Evolutionary conservation across 2,888 invertebrate genomes (phyloP).

Genomic region (Xestoiulus laeticollis): DNA sequence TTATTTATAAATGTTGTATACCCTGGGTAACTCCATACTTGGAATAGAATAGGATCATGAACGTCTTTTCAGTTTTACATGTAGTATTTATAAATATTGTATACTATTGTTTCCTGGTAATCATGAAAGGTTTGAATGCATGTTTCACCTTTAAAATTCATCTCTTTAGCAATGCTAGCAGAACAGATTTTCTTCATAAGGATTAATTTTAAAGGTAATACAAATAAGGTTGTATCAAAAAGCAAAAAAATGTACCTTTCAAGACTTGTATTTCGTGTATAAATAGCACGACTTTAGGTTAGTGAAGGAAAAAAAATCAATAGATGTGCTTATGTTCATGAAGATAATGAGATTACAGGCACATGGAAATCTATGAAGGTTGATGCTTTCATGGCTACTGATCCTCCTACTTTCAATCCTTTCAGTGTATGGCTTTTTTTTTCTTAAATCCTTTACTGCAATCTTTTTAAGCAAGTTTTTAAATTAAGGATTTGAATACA

Average conservation of each 20-base stretch:
- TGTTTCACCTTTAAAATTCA: not conserved
- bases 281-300: slow-evolving; percentile 5
- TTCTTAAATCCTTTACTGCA: not conserved
- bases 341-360: slow-evolving; percentile 37
- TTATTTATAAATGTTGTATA: too few relatives aligned
- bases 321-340: slow-evolving; percentile 23
- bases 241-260: not conserved
- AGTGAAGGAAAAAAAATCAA: not conserved
- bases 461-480: not conserved
- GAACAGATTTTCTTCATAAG: not conserved
- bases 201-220: slow-evolving; percentile 35
- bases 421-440: not conserved
- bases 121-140: not conserved
- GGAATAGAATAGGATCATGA: too few relatives aligned
- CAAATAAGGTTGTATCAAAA: not conserved
- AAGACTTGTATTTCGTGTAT: not conserved
- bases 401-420: not conserved
- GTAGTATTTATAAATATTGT: too few relatives aligned
- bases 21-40: too few relatives aligned
- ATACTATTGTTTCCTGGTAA: too few relatives aligned
- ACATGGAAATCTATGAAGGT: slow-evolving; percentile 13
- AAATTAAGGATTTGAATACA: not conserved
- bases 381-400: slow-evolving; percentile 23
- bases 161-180: not conserved
- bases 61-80: too few relatives aligned